A percentile compares a stretch with the other conserved stretches of the same genome.
phyloP scores from a whole-genome alignment of 2,797 vertebrate genomes.

The Mus spretus region DNA sequence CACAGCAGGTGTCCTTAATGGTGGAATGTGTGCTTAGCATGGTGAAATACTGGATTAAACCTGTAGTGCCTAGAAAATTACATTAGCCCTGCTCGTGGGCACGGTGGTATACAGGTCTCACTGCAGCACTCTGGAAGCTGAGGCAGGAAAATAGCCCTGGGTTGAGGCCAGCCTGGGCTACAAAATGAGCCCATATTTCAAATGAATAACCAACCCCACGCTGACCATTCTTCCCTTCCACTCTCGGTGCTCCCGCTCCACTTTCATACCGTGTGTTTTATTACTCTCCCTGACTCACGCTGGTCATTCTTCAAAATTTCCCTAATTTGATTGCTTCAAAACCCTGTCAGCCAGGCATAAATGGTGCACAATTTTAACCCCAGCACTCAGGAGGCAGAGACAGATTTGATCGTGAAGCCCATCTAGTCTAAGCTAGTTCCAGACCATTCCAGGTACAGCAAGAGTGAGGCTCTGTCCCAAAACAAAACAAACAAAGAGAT shows the following conservation, averaged over 20 bases:
- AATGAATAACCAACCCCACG: neutral
- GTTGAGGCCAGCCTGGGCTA: neutral
- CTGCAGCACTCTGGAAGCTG: neutral
- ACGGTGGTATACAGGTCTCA: neutral
- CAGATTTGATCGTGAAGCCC: neutral
- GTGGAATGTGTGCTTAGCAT: neutral
- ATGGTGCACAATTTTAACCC: neutral
- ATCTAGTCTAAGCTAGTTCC: neutral
- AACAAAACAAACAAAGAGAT: neutral
- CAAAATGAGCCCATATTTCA: neutral
- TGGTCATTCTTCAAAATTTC: constrained; percentile 36
- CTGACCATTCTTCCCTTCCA: neutral
- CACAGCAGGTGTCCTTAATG: neutral
- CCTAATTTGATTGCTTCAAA: constrained; percentile 50
- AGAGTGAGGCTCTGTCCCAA: neutral
- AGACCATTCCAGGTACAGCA: neutral
- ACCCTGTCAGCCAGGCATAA: neutral
- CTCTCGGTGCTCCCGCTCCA: neutral
- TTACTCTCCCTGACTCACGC: neutral
- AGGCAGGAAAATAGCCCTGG: neutral
- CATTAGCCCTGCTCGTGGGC: neutral
- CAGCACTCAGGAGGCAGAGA: neutral
- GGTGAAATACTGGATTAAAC: neutral
- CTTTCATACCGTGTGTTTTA: neutral
- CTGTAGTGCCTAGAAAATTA: neutral